Evolutionary conservation across 2,888 invertebrate species (phyloP), one percentile per base, ranked within the genome.

Genomic region (Noctua pronuba): DNA sequence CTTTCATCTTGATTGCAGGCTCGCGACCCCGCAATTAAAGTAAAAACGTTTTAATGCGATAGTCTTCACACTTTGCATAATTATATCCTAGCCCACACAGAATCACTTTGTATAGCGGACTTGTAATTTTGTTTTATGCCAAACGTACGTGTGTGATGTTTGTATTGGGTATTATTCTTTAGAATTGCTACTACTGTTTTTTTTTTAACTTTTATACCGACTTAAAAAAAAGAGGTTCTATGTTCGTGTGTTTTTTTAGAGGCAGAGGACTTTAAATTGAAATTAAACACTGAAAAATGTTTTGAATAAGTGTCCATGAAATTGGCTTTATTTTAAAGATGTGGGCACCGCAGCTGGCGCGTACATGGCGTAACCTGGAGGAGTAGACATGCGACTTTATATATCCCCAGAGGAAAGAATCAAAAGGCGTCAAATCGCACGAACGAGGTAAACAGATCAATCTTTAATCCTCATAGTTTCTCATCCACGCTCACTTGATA

Each of bases 1-100:
- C 94, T 94, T 93, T 93, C 92, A 94, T 92, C 92, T 90, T 92
- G 94, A 94, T 93, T 94, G 91, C 92, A 91, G 89, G 90, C 89
- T 88, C 83, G 86, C 89, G 90, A 91, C 89, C 91, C 88, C 92
- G 88, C 91, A 92, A 92, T 91, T 85, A 89, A 55, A 55, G 55
- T 10, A 60, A 73, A 89, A 16, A 35, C 6, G 90, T 90, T 83
- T 91, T 91, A 91, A 91, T 92, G 92, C 91, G 88, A 91, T 91
- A 91, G 89, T 88, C 88, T 89, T 90, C 87, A 89, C 90, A 90
- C 88, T 88, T 87, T 89, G 86, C 88, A 89, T 91, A 92, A 90
- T 90, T 88, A 88, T 84, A 85, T 83, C 68, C 62, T 73, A 41
- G 66, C 58, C 35, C 28, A 49, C 69, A 69, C 68, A 75, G 52